phyloP scores from a whole-genome alignment of 2,797 vertebrate species.

The Spondyliosoma cantharus region DNA sequence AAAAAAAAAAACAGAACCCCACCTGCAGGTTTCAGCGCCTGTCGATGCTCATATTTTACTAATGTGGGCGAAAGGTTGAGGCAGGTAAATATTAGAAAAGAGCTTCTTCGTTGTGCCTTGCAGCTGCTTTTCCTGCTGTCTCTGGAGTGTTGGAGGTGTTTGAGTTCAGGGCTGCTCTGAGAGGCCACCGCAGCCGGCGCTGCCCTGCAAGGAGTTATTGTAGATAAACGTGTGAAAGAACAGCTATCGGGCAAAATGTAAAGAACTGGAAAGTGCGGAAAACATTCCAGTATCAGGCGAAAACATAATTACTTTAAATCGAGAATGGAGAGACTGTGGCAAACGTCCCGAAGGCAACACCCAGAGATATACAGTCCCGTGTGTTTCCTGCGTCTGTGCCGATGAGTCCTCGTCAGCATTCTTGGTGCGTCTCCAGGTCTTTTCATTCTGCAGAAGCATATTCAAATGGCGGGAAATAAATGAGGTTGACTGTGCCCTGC shows the following conservation, averaged over 20 bases:
- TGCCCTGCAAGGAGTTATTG: constrained; percentile 56
- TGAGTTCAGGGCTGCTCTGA: constrained; percentile 40
- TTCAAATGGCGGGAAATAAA: constrained; percentile 69
- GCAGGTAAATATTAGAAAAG: constrained; percentile 28
- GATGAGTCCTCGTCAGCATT: constrained; percentile 71
- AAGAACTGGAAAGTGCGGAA: constrained; percentile 38
- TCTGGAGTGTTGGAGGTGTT: constrained; percentile 39
- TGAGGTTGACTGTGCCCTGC: constrained; percentile 50
- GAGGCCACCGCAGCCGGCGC: constrained; percentile 22
- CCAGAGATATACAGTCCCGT: constrained; percentile 27
- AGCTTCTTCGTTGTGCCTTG: constrained; percentile 24
- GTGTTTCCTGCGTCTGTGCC: constrained; percentile 44
- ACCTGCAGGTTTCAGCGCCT: constrained; percentile 15
- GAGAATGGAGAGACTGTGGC: constrained; percentile 28
- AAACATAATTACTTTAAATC: constrained; percentile 61
- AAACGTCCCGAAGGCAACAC: constrained; percentile 39
- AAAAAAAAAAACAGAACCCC: constrained; percentile 2
- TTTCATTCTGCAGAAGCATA: constrained; percentile 54
- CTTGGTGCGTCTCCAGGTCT: constrained; percentile 59
- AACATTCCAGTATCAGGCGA: constrained; percentile 39
- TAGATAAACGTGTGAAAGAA: constrained; percentile 62
- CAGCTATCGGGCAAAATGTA: constrained; percentile 38
- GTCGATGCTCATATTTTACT: constrained; percentile 27
- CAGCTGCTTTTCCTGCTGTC: constrained; percentile 38
- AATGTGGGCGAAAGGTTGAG: constrained; percentile 28